These are phyloP conservation scores for Phengaris arion DNA, from an alignment of 2,888 invertebrate species.

Conservation along the genomic window DNA sequence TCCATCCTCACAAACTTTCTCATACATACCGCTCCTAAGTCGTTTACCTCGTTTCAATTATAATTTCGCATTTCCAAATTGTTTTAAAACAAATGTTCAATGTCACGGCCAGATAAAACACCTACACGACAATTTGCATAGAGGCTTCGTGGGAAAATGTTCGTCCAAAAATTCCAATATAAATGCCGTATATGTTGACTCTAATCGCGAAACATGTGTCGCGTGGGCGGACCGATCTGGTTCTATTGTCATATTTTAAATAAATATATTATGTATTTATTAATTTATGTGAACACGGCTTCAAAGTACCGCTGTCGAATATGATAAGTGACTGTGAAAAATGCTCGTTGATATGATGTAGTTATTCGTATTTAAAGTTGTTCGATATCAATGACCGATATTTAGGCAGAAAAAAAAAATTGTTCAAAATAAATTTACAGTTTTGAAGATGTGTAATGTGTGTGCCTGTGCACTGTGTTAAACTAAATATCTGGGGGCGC, in stretches of 20 bases:
- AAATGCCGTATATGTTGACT: background rate
- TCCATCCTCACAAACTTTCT: no score
- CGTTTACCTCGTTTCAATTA: background rate
- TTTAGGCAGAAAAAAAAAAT: no score
- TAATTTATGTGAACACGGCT: background rate
- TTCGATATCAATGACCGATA: no score
- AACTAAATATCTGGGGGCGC: no score
- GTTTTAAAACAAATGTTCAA: background rate
- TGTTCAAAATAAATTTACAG: no score
- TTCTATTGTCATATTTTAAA: slow-evolving; percentile 1
- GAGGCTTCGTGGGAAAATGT: background rate
- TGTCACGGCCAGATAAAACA: background rate
- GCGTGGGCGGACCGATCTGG: background rate
- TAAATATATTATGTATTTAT: background rate
- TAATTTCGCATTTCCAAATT: slow-evolving; percentile 12
- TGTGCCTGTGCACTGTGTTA: no score
- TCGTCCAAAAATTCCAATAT: background rate
- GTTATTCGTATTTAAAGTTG: no score
- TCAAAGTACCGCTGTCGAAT: background rate
- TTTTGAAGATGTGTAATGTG: no score
- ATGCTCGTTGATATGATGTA: background rate
- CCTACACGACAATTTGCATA: slow-evolving; percentile 6
- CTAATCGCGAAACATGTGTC: background rate
- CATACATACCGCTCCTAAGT: no score
- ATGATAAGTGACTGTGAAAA: background rate